Evolutionary conservation across 2,113 vertebrate genomes (phyloP).

Genomic region (Platysteira castanea): DNA sequence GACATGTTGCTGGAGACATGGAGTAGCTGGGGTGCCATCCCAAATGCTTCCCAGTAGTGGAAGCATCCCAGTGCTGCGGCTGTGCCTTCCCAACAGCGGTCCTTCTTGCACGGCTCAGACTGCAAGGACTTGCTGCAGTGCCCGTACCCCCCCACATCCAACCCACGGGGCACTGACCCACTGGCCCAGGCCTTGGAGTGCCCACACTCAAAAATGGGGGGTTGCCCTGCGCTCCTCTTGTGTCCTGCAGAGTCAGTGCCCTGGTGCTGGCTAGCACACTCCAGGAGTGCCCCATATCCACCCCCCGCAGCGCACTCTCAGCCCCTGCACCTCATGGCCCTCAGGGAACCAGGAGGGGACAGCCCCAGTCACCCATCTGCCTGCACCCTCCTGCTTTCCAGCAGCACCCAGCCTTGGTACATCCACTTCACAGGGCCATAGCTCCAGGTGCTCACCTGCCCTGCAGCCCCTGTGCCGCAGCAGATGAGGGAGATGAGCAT

Average conservation of each 20-base stretch:
- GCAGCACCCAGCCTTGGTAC: not conserved
- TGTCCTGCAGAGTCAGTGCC: rapidly evolving
- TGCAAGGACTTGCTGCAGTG: not conserved
- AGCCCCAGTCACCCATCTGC: not conserved
- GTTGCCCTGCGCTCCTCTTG: not conserved
- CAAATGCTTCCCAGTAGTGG: not conserved
- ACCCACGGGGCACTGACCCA: not conserved
- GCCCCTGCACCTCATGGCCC: not conserved
- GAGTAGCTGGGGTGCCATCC: not conserved
- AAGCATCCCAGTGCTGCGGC: not conserved
- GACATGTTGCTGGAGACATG: not conserved
- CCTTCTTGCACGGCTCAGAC: not conserved
- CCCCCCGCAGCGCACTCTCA: rapidly evolving
- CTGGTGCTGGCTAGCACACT: not conserved
- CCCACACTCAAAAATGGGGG: rapidly evolving
- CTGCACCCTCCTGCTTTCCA: not conserved
- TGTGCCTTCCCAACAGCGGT: rapidly evolving
- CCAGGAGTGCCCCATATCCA: too few species aligned
- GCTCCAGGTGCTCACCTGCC: not conserved
- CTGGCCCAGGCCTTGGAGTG: not conserved
- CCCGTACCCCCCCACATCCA: not conserved
- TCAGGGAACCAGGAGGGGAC: not conserved
- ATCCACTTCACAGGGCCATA: not conserved
- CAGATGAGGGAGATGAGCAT: not conserved
- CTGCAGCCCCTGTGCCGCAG: rapidly evolving